These are phyloP conservation scores for Oenanthe melanoleuca DNA, from an alignment of 2,113 vertebrate species.

Conservation along the genomic window DNA sequence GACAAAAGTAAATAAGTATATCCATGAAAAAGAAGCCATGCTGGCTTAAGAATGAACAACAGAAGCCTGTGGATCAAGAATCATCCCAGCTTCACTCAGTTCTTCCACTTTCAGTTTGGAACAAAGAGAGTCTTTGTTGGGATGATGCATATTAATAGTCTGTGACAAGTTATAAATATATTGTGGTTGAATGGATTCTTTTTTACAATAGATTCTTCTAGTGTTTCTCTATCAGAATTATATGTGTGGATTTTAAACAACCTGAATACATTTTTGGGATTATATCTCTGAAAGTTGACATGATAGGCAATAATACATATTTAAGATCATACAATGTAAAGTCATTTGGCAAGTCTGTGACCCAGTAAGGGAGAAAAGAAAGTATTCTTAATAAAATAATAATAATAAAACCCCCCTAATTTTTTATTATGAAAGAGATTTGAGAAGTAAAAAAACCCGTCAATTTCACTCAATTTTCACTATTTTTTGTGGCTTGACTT, in stretches of 20 bases:
- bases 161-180: slow-evolving; percentile 3
- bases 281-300: slow-evolving; percentile 35
- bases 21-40: slow-evolving; percentile 20
- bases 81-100: neutral
- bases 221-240: slow-evolving; percentile 41
- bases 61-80: slow-evolving; percentile 11
- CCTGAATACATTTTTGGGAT: slow-evolving; percentile 34
- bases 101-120: neutral
- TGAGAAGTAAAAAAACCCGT: slow-evolving; percentile 16
- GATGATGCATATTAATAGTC: slow-evolving; percentile 40
- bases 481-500: slow-evolving; percentile 15
- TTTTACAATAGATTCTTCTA: slow-evolving; percentile 34
- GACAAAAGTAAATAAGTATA: slow-evolving; percentile 65
- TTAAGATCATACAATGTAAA: slow-evolving; percentile 13
- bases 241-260: slow-evolving; percentile 44
- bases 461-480: slow-evolving; percentile 30
- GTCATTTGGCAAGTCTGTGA: neutral
- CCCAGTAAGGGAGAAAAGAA: slow-evolving; percentile 10
- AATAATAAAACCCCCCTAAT: neutral
- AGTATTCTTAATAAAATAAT: neutral
- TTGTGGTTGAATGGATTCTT: neutral
- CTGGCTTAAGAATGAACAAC: slow-evolving; percentile 19
- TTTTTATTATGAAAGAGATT: slow-evolving; percentile 38
- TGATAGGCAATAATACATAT: slow-evolving; percentile 22
- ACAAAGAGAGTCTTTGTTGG: slow-evolving; percentile 11